Evolutionary conservation across 2,888 invertebrate genomes (phyloP).

Genomic region (Dioctria linearis): DNA sequence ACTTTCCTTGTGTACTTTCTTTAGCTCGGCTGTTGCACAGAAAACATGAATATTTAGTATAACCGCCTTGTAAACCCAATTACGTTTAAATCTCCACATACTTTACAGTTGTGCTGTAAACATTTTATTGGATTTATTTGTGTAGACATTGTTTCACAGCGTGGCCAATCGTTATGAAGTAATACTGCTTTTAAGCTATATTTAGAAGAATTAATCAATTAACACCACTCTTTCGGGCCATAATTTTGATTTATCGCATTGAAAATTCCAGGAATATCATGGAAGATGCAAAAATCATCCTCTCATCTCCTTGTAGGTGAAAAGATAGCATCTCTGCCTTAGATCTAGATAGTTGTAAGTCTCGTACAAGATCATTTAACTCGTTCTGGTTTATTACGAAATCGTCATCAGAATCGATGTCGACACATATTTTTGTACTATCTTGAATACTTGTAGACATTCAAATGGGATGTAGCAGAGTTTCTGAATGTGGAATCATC

Average conservation of each 20-base stretch:
- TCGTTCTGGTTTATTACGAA: not conserved
- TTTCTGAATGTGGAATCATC: not conserved
- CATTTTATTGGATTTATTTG: conserved; percentile 61
- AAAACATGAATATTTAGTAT: conserved; percentile 54
- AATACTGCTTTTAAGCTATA: conserved; percentile 61
- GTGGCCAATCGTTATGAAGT: conserved; percentile 61
- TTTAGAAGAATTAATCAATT: conserved; percentile 62
- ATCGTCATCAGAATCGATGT: not conserved
- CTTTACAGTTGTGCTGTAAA: conserved; percentile 59
- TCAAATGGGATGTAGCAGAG: not conserved
- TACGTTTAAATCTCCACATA: conserved; percentile 60
- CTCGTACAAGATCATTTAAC: conserved; percentile 18
- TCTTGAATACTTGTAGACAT: not conserved
- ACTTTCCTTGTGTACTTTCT: conserved; percentile 34
- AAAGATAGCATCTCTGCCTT: not conserved
- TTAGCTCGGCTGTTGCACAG: conserved; percentile 56
- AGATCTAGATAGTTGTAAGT: conserved; percentile 2
- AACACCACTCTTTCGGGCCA: conserved; percentile 58
- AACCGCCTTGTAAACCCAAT: conserved; percentile 59
- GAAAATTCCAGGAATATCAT: conserved; percentile 43
- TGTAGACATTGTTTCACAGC: conserved; percentile 58
- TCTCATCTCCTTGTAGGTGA: not conserved
- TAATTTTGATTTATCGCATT: conserved; percentile 51
- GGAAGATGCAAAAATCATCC: not conserved
- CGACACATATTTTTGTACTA: not conserved